Percentiles rank a stretch among this genome's conserved stretches.
phyloP scores from a whole-genome alignment of 2,113 vertebrate genomes.

The Oreochromis spilurus region DNA sequence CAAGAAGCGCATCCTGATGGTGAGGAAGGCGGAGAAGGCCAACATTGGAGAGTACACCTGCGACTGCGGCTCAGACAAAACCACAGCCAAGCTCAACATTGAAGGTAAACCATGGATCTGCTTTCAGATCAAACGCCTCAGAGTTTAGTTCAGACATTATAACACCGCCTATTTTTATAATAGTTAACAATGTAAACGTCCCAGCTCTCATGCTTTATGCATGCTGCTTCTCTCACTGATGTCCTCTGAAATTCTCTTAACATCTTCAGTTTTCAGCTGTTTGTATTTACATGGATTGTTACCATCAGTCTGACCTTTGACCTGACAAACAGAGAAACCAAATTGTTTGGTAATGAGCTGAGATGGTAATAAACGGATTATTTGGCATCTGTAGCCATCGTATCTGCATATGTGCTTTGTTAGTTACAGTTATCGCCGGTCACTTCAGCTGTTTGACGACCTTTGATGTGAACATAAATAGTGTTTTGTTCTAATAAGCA shows the following conservation, averaged over 20 bases:
- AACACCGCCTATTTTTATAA: not conserved
- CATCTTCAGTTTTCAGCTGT: not conserved
- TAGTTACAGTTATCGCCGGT: not conserved
- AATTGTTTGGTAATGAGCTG: not conserved
- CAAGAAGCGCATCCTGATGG: slow-evolving; percentile 85
- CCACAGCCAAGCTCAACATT: slow-evolving; percentile 86
- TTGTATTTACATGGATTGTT: no score
- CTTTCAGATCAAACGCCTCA: not conserved
- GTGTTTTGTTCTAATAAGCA: not conserved
- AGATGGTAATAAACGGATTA: not conserved
- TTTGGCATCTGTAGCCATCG: not conserved
- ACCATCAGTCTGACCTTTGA: not conserved
- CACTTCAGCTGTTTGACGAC: not conserved
- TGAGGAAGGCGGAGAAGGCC: slow-evolving; percentile 87
- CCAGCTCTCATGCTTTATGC: not conserved
- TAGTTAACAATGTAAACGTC: no score
- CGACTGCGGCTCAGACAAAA: slow-evolving; percentile 94
- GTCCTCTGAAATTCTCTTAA: not conserved
- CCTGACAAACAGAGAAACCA: not conserved
- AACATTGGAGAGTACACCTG: slow-evolving; percentile 92
- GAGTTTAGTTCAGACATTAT: not conserved
- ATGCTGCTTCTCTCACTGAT: not conserved
- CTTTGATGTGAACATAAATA: not conserved
- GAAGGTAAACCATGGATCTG: slow-evolving; percentile 75
- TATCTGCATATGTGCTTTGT: not conserved